A percentile compares a stretch with the other conserved stretches of the same genome.
phyloP scores from a whole-genome alignment of 2,888 invertebrate species.

The Rapana venosa region DNA sequence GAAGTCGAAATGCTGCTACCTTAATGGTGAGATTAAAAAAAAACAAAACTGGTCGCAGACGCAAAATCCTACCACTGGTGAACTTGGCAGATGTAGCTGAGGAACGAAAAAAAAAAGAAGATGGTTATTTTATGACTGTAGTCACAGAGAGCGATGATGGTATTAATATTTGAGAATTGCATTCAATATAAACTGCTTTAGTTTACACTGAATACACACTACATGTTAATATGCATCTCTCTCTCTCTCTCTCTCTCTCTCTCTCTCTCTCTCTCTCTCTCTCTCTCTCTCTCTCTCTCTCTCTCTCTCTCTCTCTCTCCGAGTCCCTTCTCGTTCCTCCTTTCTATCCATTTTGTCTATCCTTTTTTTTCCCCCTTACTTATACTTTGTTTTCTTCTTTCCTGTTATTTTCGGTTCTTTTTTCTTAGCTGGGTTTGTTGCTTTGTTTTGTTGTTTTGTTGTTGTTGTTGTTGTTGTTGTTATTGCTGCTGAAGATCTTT shows the following conservation, averaged over 20 bases:
- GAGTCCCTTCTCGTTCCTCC: background rate
- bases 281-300: background rate
- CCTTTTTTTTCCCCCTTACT: background rate
- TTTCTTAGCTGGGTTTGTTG: background rate
- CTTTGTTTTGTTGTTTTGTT: background rate
- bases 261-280: background rate
- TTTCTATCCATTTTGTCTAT: background rate
- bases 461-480: background rate
- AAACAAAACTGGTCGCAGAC: too few relatives aligned
- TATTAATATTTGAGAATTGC: too few relatives aligned
- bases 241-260: background rate
- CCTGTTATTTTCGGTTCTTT: background rate
- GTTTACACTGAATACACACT: too few relatives aligned
- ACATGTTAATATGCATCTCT: background rate
- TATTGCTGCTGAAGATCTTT: background rate
- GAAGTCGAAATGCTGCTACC: too few relatives aligned
- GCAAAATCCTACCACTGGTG: too few relatives aligned
- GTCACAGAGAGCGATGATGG: too few relatives aligned
- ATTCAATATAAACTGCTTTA: too few relatives aligned
- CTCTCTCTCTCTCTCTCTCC: background rate
- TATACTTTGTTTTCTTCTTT: background rate
- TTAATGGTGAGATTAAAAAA: too few relatives aligned
- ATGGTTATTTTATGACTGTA: too few relatives aligned
- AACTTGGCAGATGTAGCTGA: too few relatives aligned
- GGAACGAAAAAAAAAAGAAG: too few relatives aligned